phyloP scores from a whole-genome alignment of 2,113 vertebrate genomes.

The Zosterops borbonicus region DNA sequence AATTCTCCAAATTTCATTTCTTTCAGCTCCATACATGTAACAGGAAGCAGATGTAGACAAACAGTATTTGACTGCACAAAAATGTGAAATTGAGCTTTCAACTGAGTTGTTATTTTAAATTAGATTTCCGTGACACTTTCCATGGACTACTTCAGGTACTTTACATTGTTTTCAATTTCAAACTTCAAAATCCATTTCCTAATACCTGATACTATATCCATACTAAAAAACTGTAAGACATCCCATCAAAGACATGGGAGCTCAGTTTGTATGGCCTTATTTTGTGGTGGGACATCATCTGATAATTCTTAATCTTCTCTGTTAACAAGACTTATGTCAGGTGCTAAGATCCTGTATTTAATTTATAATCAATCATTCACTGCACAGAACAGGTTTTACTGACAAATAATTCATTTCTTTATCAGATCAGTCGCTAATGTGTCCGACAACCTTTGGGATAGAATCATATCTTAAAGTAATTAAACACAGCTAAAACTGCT shows the following conservation, averaged over 20 bases:
- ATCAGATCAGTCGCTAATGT: not conserved
- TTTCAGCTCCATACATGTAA: not conserved
- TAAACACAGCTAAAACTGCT: not conserved
- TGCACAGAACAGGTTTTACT: not conserved
- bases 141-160: not conserved
- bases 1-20: no score
- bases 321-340: not conserved
- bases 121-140: not conserved
- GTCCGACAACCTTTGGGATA: not conserved
- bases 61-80: not conserved
- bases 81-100: not conserved
- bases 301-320: not conserved
- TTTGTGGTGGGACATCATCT: not conserved
- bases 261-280: not conserved
- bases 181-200: not conserved
- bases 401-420: not conserved
- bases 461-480: not conserved
- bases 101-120: not conserved
- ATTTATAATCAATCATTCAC: not conserved
- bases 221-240: not conserved
- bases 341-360: not conserved
- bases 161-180: not conserved
- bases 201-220: not conserved
- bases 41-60: accelerated
- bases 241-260: not conserved